Evolutionary conservation across 2,888 invertebrate genomes (phyloP), one percentile per base, ranked within the genome.

Genomic region (Notodonta dromedarius): DNA sequence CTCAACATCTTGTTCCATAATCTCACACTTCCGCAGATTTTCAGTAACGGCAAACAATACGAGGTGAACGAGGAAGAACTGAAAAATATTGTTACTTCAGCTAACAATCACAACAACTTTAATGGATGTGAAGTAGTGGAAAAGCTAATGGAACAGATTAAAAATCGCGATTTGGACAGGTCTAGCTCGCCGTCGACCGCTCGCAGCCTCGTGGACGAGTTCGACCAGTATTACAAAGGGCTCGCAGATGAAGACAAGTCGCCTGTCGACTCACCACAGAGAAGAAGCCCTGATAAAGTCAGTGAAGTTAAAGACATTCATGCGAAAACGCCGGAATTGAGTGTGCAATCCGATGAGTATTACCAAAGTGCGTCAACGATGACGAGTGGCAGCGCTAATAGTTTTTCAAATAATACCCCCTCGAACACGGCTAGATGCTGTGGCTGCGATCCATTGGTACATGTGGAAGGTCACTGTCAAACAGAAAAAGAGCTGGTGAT

Each of bases 31-130:
- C 92, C 93, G 3, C 85, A 89, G 68, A 93, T 93, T 56, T 93
- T 93, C 64, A 91, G 89, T 67, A 78, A 76, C 48, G 88, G 86
- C 5, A 93, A 90, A 71, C 88, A 90, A 59, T 93, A 93, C 65
- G 93, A 93, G 72, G 92, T 93, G 1, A 91, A 93, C 65, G 90
- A 91, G 63, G 89, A 90, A 66, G 93, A 90, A 0, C 77, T 93
- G 12, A 88, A 78, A 59, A 89, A 87, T 65, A 89, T 93, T 54
- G 84, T 93, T 2, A 79, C 83, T 61, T 86, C 89, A 5, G 78
- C 87, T 0, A 91, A 88, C 63, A 74, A 70, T 16, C 77, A 81
- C 35, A 71, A 79, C n/a, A 75, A 70, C 56, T 65, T 79, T 7
- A 83, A 75, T 57, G 83, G 83, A 48, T 77, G 74, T 51, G 82